A percentile compares a stretch with the other conserved stretches of the same genome.
phyloP scores from a whole-genome alignment of 2,797 vertebrate genomes.

The Kryptopterus vitreolus region DNA sequence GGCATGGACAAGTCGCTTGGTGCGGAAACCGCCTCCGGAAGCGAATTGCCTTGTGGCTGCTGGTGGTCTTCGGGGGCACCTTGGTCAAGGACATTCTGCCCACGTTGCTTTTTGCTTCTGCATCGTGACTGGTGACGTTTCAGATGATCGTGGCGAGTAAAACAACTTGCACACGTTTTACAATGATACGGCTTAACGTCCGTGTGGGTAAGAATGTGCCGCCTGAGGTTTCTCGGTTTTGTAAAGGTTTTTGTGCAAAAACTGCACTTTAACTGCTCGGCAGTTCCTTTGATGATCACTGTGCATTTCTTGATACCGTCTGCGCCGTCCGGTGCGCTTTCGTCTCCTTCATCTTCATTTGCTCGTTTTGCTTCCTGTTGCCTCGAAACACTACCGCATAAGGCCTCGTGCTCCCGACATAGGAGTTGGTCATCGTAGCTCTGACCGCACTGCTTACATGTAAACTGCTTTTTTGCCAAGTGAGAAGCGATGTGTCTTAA shows the following conservation, averaged over 20 bases:
- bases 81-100: conserved; percentile 71
- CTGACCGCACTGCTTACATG: conserved; percentile 70
- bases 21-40: conserved; percentile 62
- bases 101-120: conserved; percentile 65
- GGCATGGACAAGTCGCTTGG: conserved; percentile 66
- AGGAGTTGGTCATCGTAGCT: conserved; percentile 56
- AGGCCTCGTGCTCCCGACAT: conserved; percentile 70
- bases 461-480: conserved; percentile 62
- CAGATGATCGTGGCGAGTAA: conserved; percentile 77
- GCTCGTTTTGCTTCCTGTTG: conserved; percentile 32
- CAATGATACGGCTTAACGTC: conserved; percentile 81
- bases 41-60: conserved; percentile 43
- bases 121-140: conserved; percentile 73
- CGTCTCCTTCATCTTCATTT: conserved; percentile 35
- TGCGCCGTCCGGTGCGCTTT: conserved; percentile 17
- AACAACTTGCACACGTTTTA: conserved; percentile 76
- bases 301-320: conserved; percentile 37
- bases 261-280: conserved; percentile 70
- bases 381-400: conserved; percentile 63
- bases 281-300: conserved; percentile 27
- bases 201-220: conserved; percentile 79
- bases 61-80: conserved; percentile 65
- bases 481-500: conserved; percentile 70
- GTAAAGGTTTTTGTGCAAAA: conserved; percentile 78
- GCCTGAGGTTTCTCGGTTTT: conserved; percentile 69